A percentile compares a stretch with the other conserved stretches of the same genome.
phyloP scores from a whole-genome alignment of 2,888 invertebrate species.

The Eristalinus aeneus region DNA sequence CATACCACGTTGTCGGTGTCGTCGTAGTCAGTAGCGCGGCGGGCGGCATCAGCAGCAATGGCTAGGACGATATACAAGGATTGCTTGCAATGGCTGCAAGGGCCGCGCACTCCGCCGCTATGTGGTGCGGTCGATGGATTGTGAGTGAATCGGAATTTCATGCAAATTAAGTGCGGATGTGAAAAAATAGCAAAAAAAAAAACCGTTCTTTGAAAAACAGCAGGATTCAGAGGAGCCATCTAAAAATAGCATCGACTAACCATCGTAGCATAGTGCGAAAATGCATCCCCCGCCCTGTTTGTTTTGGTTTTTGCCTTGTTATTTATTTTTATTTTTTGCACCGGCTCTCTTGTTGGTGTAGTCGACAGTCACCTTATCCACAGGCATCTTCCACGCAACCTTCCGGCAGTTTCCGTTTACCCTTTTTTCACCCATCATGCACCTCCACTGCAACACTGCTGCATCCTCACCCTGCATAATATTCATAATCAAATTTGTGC shows the following conservation, averaged over 20 bases:
- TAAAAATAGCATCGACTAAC: slow-evolving; percentile 49
- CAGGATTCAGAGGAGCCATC: neutral
- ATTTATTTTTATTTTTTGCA: neutral
- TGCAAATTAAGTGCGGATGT: slow-evolving; percentile 59
- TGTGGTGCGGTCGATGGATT: slow-evolving; percentile 39
- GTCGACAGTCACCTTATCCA: slow-evolving; percentile 12
- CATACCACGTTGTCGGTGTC: neutral
- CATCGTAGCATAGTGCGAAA: slow-evolving; percentile 30
- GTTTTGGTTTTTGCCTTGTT: neutral
- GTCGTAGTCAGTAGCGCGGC: too few relatives aligned
- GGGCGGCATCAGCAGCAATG: neutral
- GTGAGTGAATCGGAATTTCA: slow-evolving; percentile 61
- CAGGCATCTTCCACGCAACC: too few relatives aligned
- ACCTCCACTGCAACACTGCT: neutral
- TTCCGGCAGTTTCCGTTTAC: too few relatives aligned
- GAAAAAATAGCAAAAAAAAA: slow-evolving; percentile 11
- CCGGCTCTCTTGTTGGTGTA: slow-evolving; percentile 16
- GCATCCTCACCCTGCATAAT: slow-evolving; percentile 46
- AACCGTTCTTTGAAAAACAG: neutral
- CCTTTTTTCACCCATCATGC: too few relatives aligned
- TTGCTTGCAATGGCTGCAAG: neutral
- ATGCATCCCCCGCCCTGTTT: slow-evolving; percentile 26
- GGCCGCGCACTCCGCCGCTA: slow-evolving; percentile 4
- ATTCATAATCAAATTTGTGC: slow-evolving; percentile 64
- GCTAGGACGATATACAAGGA: slow-evolving; percentile 15